phyloP scores from a whole-genome alignment of 2,888 invertebrate species.

The Conus canariensis region DNA sequence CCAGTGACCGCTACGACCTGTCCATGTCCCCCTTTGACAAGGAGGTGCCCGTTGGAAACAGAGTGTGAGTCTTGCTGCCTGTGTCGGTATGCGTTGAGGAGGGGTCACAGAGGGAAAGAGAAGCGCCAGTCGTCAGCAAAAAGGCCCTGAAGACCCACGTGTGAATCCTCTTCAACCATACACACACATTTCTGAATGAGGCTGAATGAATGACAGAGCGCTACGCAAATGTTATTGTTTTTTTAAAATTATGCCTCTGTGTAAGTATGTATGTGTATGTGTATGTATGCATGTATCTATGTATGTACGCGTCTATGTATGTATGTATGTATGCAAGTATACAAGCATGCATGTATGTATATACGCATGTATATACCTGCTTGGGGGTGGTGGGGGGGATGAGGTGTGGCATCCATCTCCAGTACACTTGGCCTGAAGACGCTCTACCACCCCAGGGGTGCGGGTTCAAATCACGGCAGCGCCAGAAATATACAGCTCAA shows the following conservation, averaged over 20 bases:
- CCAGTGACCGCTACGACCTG: background rate
- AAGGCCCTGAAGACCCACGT: background rate
- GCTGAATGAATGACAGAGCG: background rate
- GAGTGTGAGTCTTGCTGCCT: conserved; percentile 21
- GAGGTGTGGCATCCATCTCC: too few relatives aligned
- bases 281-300: too few relatives aligned
- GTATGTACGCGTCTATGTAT: background rate
- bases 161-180: too few relatives aligned
- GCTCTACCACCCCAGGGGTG: too few relatives aligned
- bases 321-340: background rate
- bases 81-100: background rate
- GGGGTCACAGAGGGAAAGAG: background rate
- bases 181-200: background rate
- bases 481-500: too few relatives aligned
- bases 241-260: background rate
- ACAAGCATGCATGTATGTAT: background rate
- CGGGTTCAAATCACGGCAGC: too few relatives aligned
- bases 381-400: too few relatives aligned
- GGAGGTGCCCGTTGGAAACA: conserved; percentile 11
- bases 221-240: too few relatives aligned
- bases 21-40: background rate
- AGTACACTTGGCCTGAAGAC: too few relatives aligned
- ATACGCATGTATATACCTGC: background rate
- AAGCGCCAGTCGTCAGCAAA: background rate
- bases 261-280: background rate